Evolutionary conservation across 1,140 invertebrate species (phyloP).

Genomic region (Teleopsis dalmanni): DNA sequence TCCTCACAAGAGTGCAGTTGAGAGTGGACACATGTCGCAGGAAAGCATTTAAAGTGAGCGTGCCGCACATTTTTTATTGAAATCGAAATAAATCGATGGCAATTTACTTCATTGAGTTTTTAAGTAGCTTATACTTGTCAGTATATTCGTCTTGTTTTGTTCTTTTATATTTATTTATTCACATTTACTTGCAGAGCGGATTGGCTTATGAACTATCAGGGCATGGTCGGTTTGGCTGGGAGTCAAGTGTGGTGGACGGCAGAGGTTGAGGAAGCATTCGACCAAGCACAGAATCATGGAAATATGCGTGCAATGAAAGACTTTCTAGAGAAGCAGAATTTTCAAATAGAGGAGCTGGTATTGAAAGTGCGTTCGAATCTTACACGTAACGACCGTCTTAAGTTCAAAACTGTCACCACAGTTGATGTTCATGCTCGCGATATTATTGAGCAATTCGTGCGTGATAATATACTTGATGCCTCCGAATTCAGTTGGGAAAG

Average conservation of each 20-base stretch:
- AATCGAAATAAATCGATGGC: slow-evolving; percentile 1
- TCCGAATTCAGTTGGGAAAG: slow-evolving; percentile 89
- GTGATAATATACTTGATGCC: slow-evolving; percentile 73
- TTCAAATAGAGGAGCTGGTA: slow-evolving; percentile 77
- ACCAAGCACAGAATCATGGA: slow-evolving; percentile 60
- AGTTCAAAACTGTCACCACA: slow-evolving; percentile 80
- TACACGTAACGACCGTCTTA: slow-evolving; percentile 70
- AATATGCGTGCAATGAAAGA: slow-evolving; percentile 83
- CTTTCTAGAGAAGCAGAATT: slow-evolving; percentile 70
- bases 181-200: slow-evolving; percentile 44
- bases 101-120: too few relatives aligned
- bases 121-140: too few relatives aligned
- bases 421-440: slow-evolving; percentile 85
- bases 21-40: background rate
- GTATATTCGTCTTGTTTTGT: background rate
- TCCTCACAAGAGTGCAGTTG: background rate
- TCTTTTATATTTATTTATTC: slow-evolving; percentile 25
- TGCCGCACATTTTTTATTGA: background rate
- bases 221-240: slow-evolving; percentile 76
- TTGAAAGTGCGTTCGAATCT: slow-evolving; percentile 55
- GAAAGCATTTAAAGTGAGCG: background rate
- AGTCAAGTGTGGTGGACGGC: slow-evolving; percentile 92
- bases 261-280: slow-evolving; percentile 83
- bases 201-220: slow-evolving; percentile 83
- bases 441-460: slow-evolving; percentile 79